phyloP scores from a whole-genome alignment of 2,888 invertebrate genomes.

The Salpingus planirostris region DNA sequence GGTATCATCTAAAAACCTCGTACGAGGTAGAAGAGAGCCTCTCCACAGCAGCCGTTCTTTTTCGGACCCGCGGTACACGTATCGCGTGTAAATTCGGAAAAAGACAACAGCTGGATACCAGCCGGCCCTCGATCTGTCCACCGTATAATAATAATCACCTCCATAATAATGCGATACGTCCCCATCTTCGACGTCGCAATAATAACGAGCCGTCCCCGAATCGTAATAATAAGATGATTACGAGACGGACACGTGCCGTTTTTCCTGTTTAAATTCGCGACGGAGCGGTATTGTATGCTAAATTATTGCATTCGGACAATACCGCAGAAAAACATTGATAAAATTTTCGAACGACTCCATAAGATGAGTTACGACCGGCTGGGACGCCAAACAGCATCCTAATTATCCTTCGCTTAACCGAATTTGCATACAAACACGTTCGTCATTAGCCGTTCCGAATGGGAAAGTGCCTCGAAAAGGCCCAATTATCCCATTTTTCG shows the following conservation, averaged over 20 bases:
- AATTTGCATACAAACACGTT: no score
- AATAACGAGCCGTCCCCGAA: neutral
- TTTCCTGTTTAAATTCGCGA: neutral
- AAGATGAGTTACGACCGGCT: neutral
- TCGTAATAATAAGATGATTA: neutral
- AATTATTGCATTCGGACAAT: neutral
- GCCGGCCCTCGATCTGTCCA: constrained; percentile 1
- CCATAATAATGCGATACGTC: no score
- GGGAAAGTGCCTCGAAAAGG: no score
- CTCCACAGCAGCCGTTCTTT: constrained; percentile 4
- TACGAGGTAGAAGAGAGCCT: no score
- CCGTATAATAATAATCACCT: no score
- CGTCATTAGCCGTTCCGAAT: no score
- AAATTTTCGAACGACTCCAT: neutral
- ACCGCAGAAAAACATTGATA: no score
- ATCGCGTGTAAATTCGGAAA: constrained; percentile 13
- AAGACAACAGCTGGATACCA: constrained; percentile 20
- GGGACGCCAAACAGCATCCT: no score
- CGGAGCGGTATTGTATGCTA: neutral
- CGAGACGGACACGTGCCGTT: neutral
- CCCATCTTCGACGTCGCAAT: no score
- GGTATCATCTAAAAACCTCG: constrained; percentile 17
- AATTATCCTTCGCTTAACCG: no score
- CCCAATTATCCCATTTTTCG: no score
- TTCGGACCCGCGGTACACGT: no score